Evolutionary conservation across 2,888 invertebrate genomes (phyloP).

Genomic region (Mesorhabditis spiculigera): DNA sequence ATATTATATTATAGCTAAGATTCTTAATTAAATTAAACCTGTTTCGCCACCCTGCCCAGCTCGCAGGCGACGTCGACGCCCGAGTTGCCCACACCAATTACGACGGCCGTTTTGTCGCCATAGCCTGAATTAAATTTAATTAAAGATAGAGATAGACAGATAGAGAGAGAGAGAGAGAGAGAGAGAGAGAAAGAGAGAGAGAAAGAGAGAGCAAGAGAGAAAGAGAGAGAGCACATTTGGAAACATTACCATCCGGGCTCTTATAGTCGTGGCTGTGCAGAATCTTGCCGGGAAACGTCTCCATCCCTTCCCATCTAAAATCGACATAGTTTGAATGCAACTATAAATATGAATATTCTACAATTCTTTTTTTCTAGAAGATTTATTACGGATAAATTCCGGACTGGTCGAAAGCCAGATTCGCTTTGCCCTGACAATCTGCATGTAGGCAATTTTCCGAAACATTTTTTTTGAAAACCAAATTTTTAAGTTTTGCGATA

Average conservation of each 20-base stretch:
- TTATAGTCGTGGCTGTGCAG: slow-evolving; percentile 57
- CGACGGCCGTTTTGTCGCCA: slow-evolving; percentile 59
- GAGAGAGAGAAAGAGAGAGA: no score
- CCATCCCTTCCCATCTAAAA: slow-evolving; percentile 28
- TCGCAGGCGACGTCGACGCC: slow-evolving; percentile 63
- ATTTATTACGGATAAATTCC: no score
- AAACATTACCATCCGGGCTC: slow-evolving; percentile 18
- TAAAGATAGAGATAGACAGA: not conserved
- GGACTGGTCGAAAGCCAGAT: no score
- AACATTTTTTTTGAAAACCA: not conserved
- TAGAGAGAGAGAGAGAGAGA: no score
- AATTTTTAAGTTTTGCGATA: not conserved
- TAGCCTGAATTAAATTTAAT: slow-evolving; percentile 35
- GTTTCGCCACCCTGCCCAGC: slow-evolving; percentile 58
- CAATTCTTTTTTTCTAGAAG: no score
- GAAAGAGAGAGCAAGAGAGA: no score
- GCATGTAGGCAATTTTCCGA: no score
- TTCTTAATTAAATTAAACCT: slow-evolving; percentile 36
- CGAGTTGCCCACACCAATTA: slow-evolving; percentile 63
- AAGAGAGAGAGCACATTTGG: no score
- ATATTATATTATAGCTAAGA: no score
- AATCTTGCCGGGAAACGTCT: slow-evolving; percentile 41
- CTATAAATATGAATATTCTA: no score
- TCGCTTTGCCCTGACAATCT: no score
- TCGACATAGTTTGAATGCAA: no score